Percentiles rank a stretch among this genome's conserved stretches.
phyloP scores from a whole-genome alignment of 2,113 vertebrate species.

The Tor tambroides region DNA sequence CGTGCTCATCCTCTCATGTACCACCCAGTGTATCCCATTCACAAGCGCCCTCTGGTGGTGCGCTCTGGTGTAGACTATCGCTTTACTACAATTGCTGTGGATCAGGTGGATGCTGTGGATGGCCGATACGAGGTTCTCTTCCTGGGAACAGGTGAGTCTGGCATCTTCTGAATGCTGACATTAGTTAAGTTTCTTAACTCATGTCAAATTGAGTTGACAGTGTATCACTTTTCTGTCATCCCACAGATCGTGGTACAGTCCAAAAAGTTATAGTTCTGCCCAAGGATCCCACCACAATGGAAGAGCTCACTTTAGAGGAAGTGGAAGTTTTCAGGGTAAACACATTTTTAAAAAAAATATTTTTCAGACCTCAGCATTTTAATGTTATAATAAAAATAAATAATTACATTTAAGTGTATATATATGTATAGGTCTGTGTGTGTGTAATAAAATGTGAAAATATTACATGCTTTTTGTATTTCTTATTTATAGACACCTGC shows the following conservation, averaged over 20 bases:
- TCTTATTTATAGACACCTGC: constrained; percentile 72
- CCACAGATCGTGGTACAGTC: constrained; percentile 81
- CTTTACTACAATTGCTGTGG: constrained; percentile 82
- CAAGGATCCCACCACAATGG: constrained; percentile 76
- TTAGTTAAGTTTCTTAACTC: background rate
- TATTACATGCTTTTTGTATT: background rate
- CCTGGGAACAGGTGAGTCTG: constrained; percentile 80
- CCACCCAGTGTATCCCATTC: constrained; percentile 81
- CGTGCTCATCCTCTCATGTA: constrained; percentile 83
- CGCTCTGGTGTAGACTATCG: constrained; percentile 81
- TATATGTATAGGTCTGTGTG: background rate
- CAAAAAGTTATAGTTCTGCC: constrained; percentile 85
- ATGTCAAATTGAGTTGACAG: too few species aligned
- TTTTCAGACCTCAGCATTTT: background rate
- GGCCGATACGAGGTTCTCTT: constrained; percentile 85
- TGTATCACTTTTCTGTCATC: background rate
- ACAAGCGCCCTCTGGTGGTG: constrained; percentile 83
- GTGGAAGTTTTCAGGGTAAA: constrained; percentile 84
- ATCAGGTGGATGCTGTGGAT: constrained; percentile 83
- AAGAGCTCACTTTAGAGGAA: constrained; percentile 84
- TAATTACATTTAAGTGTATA: background rate
- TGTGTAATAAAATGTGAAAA: background rate
- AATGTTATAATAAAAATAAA: background rate
- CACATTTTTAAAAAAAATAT: background rate
- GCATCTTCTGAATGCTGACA: background rate